Conservation (phyloP, 2,113 vertebrate species). For the Mesembrinibis cayennensis region DNA sequence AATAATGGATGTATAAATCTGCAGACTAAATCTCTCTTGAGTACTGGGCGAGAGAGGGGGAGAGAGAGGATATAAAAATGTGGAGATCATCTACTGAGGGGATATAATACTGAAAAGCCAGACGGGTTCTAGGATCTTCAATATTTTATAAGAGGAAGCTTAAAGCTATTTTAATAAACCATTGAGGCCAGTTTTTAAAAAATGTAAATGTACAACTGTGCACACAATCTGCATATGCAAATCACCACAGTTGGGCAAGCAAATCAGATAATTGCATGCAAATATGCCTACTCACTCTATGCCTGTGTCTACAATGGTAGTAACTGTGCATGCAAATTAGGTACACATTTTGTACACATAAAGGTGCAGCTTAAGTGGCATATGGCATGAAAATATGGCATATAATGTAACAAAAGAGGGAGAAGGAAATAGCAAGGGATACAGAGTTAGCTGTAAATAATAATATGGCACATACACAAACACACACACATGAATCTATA, state of each 20-base stretch:
- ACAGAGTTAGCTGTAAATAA: slow-evolving; percentile 59
- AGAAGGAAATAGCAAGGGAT: slow-evolving; percentile 49
- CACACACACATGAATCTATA: background rate
- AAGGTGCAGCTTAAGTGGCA: slow-evolving; percentile 65
- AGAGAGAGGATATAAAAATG: slow-evolving; percentile 25
- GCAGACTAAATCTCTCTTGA: slow-evolving; percentile 64
- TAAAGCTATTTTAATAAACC: slow-evolving; percentile 59
- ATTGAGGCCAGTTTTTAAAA: slow-evolving; percentile 51
- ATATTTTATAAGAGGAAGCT: slow-evolving; percentile 52
- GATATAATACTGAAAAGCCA: slow-evolving; percentile 29
- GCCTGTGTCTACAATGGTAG: slow-evolving; percentile 65
- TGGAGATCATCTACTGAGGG: slow-evolving; percentile 35
- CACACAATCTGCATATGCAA: slow-evolving; percentile 63
- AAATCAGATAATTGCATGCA: slow-evolving; percentile 71
- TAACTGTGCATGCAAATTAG: slow-evolving; percentile 68
- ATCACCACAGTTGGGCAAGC: slow-evolving; percentile 58
- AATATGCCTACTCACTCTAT: slow-evolving; percentile 58
- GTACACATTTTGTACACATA: slow-evolving; percentile 65
- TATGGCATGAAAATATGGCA: slow-evolving; percentile 64
- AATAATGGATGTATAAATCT: slow-evolving; percentile 63
- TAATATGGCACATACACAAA: slow-evolving; percentile 48
- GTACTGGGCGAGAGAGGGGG: background rate
- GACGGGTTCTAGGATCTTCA: slow-evolving; percentile 47
- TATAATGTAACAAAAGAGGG: slow-evolving; percentile 53
- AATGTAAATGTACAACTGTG: slow-evolving; percentile 65